Evolutionary conservation across 2,113 vertebrate genomes (phyloP).

Genomic region (Corythornis cristatus): DNA sequence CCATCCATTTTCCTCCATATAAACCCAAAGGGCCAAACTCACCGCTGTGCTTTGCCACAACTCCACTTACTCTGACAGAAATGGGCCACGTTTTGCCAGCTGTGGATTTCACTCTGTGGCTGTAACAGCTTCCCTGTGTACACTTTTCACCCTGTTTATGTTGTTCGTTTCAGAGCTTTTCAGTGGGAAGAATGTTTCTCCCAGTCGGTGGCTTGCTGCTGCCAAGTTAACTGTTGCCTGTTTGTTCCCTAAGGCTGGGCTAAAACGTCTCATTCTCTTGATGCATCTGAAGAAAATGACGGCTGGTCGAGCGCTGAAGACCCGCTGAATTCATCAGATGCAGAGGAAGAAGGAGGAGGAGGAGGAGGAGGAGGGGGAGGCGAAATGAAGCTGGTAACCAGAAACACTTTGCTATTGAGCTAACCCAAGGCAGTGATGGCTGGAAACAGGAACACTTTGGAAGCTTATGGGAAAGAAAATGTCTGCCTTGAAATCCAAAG

Average conservation of each 20-base stretch:
- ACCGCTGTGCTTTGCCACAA: neutral
- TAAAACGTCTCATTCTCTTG: slow-evolving; percentile 85
- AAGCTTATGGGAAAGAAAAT: neutral
- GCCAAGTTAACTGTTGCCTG: neutral
- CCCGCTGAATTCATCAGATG: slow-evolving; percentile 90
- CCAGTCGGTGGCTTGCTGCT: neutral
- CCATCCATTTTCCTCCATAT: neutral
- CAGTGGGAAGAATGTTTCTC: neutral
- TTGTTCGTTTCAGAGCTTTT: neutral
- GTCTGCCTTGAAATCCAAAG: neutral
- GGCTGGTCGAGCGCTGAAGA: slow-evolving; percentile 94
- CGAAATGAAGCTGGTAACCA: slow-evolving; percentile 87
- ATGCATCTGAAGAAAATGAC: slow-evolving; percentile 90
- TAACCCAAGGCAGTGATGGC: neutral
- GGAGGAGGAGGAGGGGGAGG: neutral
- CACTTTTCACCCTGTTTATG: neutral
- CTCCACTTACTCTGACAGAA: neutral
- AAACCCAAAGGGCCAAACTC: neutral
- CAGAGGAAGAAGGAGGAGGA: slow-evolving; percentile 83
- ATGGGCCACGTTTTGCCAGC: neutral
- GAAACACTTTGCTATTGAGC: neutral
- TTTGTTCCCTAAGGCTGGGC: slow-evolving; percentile 84
- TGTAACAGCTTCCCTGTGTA: neutral
- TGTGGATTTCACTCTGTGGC: neutral
- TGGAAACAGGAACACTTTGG: neutral